Conservation (phyloP, 2,797 vertebrate species). For the Coranthus polyacanthus region DNA sequence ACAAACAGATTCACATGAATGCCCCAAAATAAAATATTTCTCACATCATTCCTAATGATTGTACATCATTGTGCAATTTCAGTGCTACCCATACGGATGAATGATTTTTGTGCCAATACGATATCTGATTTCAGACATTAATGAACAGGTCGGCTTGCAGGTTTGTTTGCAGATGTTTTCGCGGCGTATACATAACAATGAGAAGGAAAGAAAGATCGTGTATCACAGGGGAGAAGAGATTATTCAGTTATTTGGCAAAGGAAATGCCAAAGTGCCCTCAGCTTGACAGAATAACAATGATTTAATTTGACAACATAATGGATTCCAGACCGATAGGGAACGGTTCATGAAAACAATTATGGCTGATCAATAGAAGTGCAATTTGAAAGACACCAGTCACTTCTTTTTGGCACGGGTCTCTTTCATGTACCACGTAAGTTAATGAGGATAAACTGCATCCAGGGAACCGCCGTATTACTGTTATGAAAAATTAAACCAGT, state of each 20-base stretch:
- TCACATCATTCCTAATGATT: too few relatives aligned
- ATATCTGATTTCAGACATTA: not conserved
- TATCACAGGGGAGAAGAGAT: slow-evolving; percentile 11
- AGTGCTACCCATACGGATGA: too few relatives aligned
- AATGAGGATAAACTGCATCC: slow-evolving; percentile 49
- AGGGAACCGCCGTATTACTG: slow-evolving; percentile 38
- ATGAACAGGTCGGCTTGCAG: not conserved
- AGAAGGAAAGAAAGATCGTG: slow-evolving; percentile 11
- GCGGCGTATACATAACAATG: slow-evolving; percentile 14
- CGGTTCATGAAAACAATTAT: slow-evolving; percentile 26
- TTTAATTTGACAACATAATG: slow-evolving; percentile 44
- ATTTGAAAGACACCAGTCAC: not conserved
- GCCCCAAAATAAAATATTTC: slow-evolving; percentile 5
- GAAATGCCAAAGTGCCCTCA: slow-evolving; percentile 25
- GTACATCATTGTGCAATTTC: too few relatives aligned
- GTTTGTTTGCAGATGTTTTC: slow-evolving; percentile 18
- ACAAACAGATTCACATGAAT: slow-evolving; percentile 11
- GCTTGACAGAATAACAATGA: slow-evolving; percentile 41
- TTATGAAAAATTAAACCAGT: slow-evolving; percentile 55
- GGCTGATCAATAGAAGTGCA: slow-evolving; percentile 38
- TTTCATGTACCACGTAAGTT: slow-evolving; percentile 18
- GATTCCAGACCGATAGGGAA: slow-evolving; percentile 54
- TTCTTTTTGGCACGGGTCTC: slow-evolving; percentile 26
- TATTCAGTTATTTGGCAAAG: slow-evolving; percentile 38
- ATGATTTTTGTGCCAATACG: not conserved